A percentile compares a stretch with the other conserved stretches of the same genome.
Evolutionary conservation across 2,888 invertebrate genomes (phyloP).

Genomic region (Cataglyphis livida): DNA sequence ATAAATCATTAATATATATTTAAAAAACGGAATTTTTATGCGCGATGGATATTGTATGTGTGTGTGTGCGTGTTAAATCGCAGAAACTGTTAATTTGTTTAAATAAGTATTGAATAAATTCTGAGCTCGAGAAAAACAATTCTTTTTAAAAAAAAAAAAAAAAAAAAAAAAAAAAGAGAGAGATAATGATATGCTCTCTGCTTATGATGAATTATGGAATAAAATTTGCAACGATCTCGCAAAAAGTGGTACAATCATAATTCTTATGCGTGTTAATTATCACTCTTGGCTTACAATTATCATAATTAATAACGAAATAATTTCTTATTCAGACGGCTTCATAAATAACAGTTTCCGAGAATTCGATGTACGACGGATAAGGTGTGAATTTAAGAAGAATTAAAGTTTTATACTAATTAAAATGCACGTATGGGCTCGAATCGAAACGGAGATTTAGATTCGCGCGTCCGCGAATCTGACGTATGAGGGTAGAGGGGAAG

Average conservation of each 20-base stretch:
- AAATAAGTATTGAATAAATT: neutral
- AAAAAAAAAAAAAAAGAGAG: neutral
- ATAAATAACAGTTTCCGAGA: neutral
- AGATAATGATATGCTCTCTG: neutral
- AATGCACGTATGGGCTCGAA: neutral
- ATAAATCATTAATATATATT: neutral
- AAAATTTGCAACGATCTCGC: conserved; percentile 21
- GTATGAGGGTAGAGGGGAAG: too few species aligned
- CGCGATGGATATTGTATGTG: neutral
- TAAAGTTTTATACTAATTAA: neutral
- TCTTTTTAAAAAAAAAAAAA: neutral
- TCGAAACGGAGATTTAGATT: neutral
- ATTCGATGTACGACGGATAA: neutral
- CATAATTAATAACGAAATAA: conserved; percentile 8
- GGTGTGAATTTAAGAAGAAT: neutral
- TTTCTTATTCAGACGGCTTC: neutral
- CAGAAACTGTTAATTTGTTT: neutral
- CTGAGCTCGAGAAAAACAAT: neutral
- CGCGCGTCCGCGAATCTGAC: neutral
- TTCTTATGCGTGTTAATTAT: conserved; percentile 18
- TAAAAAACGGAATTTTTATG: neutral
- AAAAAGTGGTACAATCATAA: neutral
- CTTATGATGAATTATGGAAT: neutral
- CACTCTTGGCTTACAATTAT: neutral
- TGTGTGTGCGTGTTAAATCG: neutral